Conservation (phyloP, 2,113 vertebrate species). For the Uria lomvia region DNA sequence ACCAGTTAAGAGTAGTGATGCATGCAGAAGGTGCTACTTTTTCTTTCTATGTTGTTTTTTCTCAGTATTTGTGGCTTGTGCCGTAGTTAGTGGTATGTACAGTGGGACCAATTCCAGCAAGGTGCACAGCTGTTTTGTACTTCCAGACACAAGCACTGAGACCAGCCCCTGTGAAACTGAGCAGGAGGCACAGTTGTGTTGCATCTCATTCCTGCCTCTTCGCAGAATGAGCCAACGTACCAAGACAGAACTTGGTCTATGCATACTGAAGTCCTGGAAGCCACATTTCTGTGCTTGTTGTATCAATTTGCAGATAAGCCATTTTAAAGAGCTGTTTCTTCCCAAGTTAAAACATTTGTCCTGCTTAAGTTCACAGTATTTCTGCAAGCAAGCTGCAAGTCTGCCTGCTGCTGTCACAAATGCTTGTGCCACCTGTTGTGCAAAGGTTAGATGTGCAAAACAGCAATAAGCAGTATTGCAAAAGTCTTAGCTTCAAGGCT, state of each 20-base stretch:
- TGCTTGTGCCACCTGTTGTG: background rate
- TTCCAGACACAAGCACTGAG: background rate
- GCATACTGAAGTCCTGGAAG: background rate
- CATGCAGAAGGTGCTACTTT: background rate
- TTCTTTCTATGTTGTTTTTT: background rate
- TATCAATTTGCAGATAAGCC: background rate
- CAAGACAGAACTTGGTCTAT: background rate
- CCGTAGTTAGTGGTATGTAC: accelerated
- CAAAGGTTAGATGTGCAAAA: background rate
- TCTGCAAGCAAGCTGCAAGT: background rate
- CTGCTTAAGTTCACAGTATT: background rate
- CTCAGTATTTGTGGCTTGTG: background rate
- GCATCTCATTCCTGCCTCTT: background rate
- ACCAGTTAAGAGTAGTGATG: background rate
- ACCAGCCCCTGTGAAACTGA: background rate
- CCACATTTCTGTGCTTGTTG: background rate
- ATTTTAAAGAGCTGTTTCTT: background rate
- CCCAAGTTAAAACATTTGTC: background rate
- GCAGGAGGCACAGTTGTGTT: background rate
- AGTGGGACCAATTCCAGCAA: background rate
- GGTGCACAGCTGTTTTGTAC: background rate
- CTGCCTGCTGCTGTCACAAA: background rate
- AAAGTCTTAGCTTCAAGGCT: background rate
- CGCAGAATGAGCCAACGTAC: background rate
- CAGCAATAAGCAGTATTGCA: background rate